phyloP scores from a whole-genome alignment of 2,797 vertebrate genomes.

The Babyrousa celebensis region DNA sequence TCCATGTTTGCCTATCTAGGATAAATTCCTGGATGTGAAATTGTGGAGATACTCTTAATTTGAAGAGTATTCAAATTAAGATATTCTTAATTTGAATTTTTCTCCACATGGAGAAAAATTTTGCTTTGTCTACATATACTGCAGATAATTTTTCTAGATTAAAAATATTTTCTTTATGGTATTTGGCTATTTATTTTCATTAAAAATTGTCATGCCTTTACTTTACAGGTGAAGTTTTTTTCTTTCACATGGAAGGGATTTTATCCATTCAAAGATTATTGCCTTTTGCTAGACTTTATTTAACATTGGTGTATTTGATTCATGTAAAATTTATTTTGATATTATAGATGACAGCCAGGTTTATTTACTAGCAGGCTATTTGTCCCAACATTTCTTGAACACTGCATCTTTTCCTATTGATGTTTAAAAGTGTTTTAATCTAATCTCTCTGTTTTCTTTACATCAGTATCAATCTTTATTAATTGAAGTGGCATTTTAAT shows the following conservation, averaged over 20 bases:
- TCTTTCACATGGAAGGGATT: neutral
- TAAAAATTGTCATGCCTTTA: conserved; percentile 2
- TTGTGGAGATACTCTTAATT: neutral
- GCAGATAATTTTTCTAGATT: neutral
- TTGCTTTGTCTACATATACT: neutral
- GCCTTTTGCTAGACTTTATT: neutral
- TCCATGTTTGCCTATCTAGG: neutral
- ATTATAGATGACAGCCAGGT: neutral
- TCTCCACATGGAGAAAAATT: neutral
- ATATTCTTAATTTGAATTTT: too few species aligned
- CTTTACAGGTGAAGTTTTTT: neutral
- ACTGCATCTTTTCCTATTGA: neutral
- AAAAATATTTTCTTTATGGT: neutral
- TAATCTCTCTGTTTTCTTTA: conserved; percentile 32
- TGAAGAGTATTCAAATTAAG: neutral
- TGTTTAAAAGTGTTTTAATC: neutral
- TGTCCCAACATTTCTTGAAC: conserved; percentile 38
- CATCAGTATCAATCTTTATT: neutral
- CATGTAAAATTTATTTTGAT: conserved; percentile 50
- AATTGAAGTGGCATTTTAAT: conserved; percentile 41
- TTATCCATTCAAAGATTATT: neutral
- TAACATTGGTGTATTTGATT: conserved; percentile 29
- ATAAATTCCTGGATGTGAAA: conserved; percentile 24
- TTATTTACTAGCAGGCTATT: conserved; percentile 42
- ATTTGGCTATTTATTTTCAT: neutral